Evolutionary conservation across 2,797 vertebrate genomes (phyloP).

Genomic region (Steatocranus sp.): DNA sequence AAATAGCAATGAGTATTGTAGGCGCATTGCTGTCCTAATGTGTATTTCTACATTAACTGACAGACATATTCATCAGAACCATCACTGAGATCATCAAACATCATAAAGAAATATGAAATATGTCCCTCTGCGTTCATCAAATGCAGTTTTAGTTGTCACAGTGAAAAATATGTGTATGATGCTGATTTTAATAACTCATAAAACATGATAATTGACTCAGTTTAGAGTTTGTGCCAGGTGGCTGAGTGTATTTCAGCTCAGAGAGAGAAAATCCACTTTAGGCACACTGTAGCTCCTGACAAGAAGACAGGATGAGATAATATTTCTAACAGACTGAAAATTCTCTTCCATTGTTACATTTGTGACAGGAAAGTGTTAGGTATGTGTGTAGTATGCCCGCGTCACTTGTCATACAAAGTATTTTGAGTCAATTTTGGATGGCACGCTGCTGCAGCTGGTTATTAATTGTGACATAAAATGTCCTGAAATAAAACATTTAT

Average conservation of each 20-base stretch:
- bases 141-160: slow-evolving; percentile 13
- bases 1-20: slow-evolving; percentile 33
- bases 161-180: background rate
- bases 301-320: background rate
- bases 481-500: slow-evolving; percentile 2
- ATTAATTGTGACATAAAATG: slow-evolving; percentile 20
- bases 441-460: background rate
- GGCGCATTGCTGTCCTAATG: slow-evolving; percentile 10
- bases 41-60: slow-evolving; percentile 17
- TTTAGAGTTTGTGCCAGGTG: slow-evolving; percentile 10
- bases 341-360: background rate
- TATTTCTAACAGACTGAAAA: background rate
- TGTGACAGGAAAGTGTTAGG: background rate
- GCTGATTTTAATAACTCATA: slow-evolving; percentile 25
- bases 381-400: background rate
- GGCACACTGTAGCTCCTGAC: background rate
- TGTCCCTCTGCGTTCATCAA: slow-evolving; percentile 13
- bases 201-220: slow-evolving; percentile 28
- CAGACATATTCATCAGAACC: slow-evolving; percentile 6
- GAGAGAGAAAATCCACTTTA: background rate
- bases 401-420: background rate
- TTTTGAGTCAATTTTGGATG: background rate
- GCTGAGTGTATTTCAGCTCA: background rate
- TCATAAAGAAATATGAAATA: slow-evolving; percentile 23
- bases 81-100: slow-evolving; percentile 25